These are phyloP conservation scores for Epinephelus moara DNA, from an alignment of 2,113 vertebrate genomes.

Conservation along the genomic window DNA sequence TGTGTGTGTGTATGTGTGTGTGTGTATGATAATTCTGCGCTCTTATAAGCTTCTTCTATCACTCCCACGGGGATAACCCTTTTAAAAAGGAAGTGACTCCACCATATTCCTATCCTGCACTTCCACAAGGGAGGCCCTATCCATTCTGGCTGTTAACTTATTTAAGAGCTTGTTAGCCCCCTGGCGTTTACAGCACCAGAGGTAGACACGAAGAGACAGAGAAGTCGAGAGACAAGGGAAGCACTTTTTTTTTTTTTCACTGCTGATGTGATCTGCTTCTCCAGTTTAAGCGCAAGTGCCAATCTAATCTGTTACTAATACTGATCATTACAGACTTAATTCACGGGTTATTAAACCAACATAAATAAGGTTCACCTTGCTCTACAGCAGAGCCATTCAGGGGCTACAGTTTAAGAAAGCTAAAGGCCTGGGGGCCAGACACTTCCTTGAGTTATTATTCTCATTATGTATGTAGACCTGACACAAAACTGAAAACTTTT, in stretches of 20 bases:
- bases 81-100: conserved; percentile 57
- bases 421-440: too few relatives aligned
- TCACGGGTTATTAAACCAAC: neutral
- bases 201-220: neutral
- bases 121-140: conserved; percentile 41
- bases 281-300: neutral
- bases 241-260: conserved; percentile 1
- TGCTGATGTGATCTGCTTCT: neutral
- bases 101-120: conserved; percentile 21
- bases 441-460: too few relatives aligned
- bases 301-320: neutral
- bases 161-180: conserved; percentile 66
- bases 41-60: conserved; percentile 43
- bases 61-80: conserved; percentile 35
- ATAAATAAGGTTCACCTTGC: too few relatives aligned
- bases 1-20: conserved; percentile 12
- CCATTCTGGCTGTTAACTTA: conserved; percentile 66
- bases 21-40: conserved; percentile 20
- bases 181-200: conserved; percentile 28
- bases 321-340: neutral
- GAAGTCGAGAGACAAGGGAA: neutral
- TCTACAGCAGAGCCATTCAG: too few relatives aligned
- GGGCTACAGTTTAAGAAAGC: too few relatives aligned
- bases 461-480: too few relatives aligned
- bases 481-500: too few relatives aligned